Evolutionary conservation across 2,113 vertebrate genomes (phyloP), one percentile per base, ranked within the genome.

Genomic region (Psophia crepitans): DNA sequence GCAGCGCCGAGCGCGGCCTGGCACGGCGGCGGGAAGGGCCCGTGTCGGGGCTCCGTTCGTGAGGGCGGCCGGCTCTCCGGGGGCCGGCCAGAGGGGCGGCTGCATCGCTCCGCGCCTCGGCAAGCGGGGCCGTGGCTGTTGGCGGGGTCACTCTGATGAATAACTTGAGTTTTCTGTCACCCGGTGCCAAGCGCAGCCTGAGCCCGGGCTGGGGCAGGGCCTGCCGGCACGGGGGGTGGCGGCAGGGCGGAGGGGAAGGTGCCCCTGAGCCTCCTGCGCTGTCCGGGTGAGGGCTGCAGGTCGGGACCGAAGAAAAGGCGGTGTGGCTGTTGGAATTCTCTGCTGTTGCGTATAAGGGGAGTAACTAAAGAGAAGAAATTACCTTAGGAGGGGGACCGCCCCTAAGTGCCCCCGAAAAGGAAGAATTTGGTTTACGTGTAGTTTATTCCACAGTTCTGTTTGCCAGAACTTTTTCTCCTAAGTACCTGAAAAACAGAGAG

Each of bases 271-370:
- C 51, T 27, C 3, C 6, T 13, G 21, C 24, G 65, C 28, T 11
- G 23, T 20, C 68, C n/a, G 28, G 28, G 61, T 7, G 26, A 69
- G 24, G 17, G 56, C 46, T 26, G 63, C 16, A 7, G 49, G n/a
- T 19, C 20, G 18, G 70, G 56, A 5, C 58, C 14, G 44, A 21
- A 46, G 44, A 32, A 22, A 58, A 33, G 33, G 5, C 8, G 12
- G 26, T 0, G 8, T 12, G 41, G 24, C 20, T 39, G 24, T 14
- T 12, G 16, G 57, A n/a, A 14, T 26, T 18, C 30, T 57, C 61
- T 0, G 1, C 51, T 37, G 14, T 23, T 26, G 11, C 1, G 0
- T 13, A 71, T 15, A 8, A 21, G 6, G 15, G 14, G 8, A 30
- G 9, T 20, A 43, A 51, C 32, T 43, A 54, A 37, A 44, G 64